phyloP scores from a whole-genome alignment of 2,797 vertebrate species.

The Odontamblyopus rebecca region DNA sequence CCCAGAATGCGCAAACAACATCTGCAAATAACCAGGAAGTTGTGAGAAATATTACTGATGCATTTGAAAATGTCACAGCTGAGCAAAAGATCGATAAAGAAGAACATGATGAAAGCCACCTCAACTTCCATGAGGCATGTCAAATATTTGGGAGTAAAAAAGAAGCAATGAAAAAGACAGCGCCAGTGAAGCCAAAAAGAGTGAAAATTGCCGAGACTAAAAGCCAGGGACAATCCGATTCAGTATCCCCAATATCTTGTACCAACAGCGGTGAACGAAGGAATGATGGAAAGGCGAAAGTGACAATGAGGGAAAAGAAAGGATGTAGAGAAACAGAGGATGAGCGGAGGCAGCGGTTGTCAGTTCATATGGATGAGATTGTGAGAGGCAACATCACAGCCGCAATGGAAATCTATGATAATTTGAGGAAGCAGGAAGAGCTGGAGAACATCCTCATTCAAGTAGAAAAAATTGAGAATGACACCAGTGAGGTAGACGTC shows the following conservation, averaged over 20 bases:
- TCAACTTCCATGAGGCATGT: conserved; percentile 59
- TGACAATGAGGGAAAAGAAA: conserved; percentile 76
- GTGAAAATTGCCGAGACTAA: conserved; percentile 59
- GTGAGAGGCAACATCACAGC: conserved; percentile 84
- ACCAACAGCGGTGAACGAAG: neutral
- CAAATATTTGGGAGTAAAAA: conserved; percentile 64
- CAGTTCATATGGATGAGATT: conserved; percentile 90
- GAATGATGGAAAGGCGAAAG: conserved; percentile 48
- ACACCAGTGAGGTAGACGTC: conserved; percentile 81
- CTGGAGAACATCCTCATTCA: conserved; percentile 84
- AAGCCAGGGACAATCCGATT: conserved; percentile 23
- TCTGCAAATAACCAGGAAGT: conserved; percentile 5
- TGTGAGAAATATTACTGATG: conserved; percentile 11
- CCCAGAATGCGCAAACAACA: conserved; percentile 33
- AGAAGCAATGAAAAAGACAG: conserved; percentile 21
- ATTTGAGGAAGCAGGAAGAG: conserved; percentile 84
- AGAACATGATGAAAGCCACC: conserved; percentile 48
- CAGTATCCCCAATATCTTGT: neutral
- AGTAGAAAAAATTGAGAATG: conserved; percentile 87
- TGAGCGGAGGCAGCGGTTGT: conserved; percentile 84
- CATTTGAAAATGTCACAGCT: conserved; percentile 23
- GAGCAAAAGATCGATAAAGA: conserved; percentile 39
- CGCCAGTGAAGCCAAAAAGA: conserved; percentile 75
- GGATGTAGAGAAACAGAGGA: conserved; percentile 75
- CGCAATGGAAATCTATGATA: conserved; percentile 86